These are phyloP conservation scores for Australoheros facetus DNA, from an alignment of 2,797 vertebrate genomes.

Conservation along the genomic window DNA sequence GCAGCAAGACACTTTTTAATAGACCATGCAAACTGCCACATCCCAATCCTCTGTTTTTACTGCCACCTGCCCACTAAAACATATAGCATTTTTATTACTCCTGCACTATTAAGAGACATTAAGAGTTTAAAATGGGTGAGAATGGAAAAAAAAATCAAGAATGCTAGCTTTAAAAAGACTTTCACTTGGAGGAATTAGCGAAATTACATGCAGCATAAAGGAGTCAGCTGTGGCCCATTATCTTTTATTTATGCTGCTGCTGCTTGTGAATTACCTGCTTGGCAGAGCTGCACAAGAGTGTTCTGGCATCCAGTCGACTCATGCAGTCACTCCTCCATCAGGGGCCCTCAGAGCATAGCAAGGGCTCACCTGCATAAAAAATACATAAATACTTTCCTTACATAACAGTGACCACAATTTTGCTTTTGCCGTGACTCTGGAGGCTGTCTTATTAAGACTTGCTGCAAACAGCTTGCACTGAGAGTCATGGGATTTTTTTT, in stretches of 20 bases:
- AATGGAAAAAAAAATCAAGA: slow-evolving; percentile 44
- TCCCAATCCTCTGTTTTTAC: slow-evolving; percentile 42
- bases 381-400: slow-evolving; percentile 77
- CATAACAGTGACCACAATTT: slow-evolving; percentile 70
- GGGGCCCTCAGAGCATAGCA: slow-evolving; percentile 70
- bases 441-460: slow-evolving; percentile 45
- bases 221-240: slow-evolving; percentile 79
- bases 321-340: slow-evolving; percentile 75
- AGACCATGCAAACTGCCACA: slow-evolving; percentile 39
- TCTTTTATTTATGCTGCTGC: slow-evolving; percentile 83
- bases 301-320: slow-evolving; percentile 73
- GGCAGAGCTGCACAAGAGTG: slow-evolving; percentile 80
- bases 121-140: slow-evolving; percentile 42
- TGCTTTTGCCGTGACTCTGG: slow-evolving; percentile 50
- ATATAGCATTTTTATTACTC: slow-evolving; percentile 37
- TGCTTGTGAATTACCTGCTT: slow-evolving; percentile 84
- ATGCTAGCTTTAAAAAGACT: slow-evolving; percentile 58
- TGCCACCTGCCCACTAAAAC: slow-evolving; percentile 60
- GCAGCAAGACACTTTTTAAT: slow-evolving; percentile 45
- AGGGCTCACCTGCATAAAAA: slow-evolving; percentile 82
- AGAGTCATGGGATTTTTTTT: slow-evolving; percentile 1
- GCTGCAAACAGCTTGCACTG: slow-evolving; percentile 7
- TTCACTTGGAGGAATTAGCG: slow-evolving; percentile 72
- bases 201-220: slow-evolving; percentile 76
- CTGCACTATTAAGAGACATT: slow-evolving; percentile 48